Conservation (phyloP, 2,113 vertebrate species). For the Pseudorasbora parva region DNA sequence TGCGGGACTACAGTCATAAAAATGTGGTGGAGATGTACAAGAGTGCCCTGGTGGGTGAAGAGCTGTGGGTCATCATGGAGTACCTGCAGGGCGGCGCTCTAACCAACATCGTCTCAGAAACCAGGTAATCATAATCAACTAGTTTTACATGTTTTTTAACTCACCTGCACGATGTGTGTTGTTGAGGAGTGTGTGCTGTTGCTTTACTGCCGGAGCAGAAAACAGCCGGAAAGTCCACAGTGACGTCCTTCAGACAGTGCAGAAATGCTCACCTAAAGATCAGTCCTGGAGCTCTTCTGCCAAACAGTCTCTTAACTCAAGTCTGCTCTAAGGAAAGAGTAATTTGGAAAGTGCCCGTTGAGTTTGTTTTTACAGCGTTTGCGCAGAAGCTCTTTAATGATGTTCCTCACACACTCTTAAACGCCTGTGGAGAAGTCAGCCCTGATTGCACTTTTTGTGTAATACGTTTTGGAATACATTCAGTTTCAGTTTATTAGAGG, state of each 20-base stretch:
- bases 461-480: background rate
- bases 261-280: background rate
- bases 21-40: slow-evolving; percentile 93
- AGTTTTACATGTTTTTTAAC: no score
- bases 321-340: background rate
- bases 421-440: background rate
- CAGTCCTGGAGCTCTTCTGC: background rate
- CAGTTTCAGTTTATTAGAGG: no score
- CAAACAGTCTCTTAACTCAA: background rate
- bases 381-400: background rate
- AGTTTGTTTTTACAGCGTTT: background rate
- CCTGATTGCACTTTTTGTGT: background rate
- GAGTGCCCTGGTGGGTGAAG: slow-evolving; percentile 91
- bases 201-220: background rate
- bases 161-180: background rate
- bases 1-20: slow-evolving; percentile 89
- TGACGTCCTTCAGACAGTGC: no score
- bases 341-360: background rate
- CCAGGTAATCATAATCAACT: slow-evolving; percentile 71
- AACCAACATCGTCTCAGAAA: slow-evolving; percentile 89
- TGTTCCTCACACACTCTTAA: background rate
- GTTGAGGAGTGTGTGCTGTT: background rate
- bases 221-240: no score
- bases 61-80: slow-evolving; percentile 96
- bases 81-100: slow-evolving; percentile 93